phyloP scores from a whole-genome alignment of 2,888 invertebrate species.

The Leucozona laternaria region DNA sequence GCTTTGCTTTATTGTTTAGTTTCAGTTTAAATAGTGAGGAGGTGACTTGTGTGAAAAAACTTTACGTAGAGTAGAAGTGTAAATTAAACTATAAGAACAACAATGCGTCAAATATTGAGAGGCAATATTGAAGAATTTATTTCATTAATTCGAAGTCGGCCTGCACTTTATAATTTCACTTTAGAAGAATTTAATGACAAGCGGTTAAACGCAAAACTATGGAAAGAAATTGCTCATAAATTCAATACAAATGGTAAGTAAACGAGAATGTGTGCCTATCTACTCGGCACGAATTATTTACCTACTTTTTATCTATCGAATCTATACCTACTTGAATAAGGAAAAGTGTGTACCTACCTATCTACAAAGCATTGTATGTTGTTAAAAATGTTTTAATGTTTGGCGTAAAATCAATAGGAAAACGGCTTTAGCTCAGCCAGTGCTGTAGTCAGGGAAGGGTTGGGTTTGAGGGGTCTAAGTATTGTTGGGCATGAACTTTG shows the following conservation, averaged over 20 bases:
- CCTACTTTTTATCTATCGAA: too few species aligned
- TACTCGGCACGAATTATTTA: too few species aligned
- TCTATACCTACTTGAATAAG: too few species aligned
- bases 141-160: not conserved
- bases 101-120: not conserved
- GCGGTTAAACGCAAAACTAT: not conserved
- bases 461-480: too few species aligned
- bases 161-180: not conserved
- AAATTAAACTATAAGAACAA: not conserved
- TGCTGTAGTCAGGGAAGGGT: too few species aligned
- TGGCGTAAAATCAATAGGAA: too few species aligned
- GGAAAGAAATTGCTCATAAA: constrained; percentile 5
- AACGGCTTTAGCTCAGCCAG: too few species aligned
- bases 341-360: too few species aligned
- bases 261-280: not conserved
- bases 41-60: not conserved
- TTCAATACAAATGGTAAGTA: not conserved
- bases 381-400: too few species aligned
- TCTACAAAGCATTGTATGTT: too few species aligned
- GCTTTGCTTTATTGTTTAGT: not conserved
- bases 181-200: not conserved
- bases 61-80: not conserved
- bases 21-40: not conserved
- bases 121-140: not conserved
- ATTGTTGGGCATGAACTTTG: too few species aligned